Conservation (phyloP, 2,888 invertebrate species). For the Pachliopta kotzebuea region DNA sequence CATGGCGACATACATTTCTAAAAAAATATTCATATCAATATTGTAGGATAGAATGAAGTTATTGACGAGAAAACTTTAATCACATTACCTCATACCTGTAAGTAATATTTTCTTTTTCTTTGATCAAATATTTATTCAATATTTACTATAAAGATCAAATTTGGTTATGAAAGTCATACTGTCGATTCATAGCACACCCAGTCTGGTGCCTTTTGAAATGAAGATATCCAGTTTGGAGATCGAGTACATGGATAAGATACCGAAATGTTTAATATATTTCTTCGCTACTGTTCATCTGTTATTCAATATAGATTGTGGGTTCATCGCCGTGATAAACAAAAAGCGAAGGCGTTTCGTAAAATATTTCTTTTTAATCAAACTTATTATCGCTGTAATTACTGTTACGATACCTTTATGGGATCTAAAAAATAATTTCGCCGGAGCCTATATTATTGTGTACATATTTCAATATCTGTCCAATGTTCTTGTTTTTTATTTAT, state of each 20-base stretch:
- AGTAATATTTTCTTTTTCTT: neutral
- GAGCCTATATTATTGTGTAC: slow-evolving; percentile 8
- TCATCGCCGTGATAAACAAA: slow-evolving; percentile 13
- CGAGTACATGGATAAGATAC: slow-evolving; percentile 8
- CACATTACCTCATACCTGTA: too few species aligned
- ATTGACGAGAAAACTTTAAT: too few species aligned
- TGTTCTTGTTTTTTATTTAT: slow-evolving; percentile 3
- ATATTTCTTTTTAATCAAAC: slow-evolving; percentile 14
- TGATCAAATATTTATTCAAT: neutral
- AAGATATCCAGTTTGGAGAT: slow-evolving; percentile 11
- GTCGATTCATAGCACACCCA: too few species aligned
- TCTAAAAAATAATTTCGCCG: neutral
- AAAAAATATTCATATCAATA: too few species aligned
- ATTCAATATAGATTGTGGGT: slow-evolving; percentile 23
- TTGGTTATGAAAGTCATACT: too few species aligned
- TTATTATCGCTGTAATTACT: neutral
- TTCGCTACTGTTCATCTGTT: slow-evolving; percentile 16
- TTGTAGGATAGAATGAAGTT: too few species aligned
- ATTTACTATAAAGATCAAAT: too few species aligned
- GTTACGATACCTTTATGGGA: slow-evolving; percentile 16
- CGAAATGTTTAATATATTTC: slow-evolving; percentile 11
- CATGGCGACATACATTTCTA: too few species aligned
- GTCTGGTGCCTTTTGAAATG: slow-evolving; percentile 5
- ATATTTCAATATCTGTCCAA: slow-evolving; percentile 10
- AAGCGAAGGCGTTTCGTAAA: slow-evolving; percentile 1